A percentile compares a stretch with the other conserved stretches of the same genome.
Conservation (phyloP, 2,113 vertebrate genomes). For the Amphiprion ocellaris region DNA sequence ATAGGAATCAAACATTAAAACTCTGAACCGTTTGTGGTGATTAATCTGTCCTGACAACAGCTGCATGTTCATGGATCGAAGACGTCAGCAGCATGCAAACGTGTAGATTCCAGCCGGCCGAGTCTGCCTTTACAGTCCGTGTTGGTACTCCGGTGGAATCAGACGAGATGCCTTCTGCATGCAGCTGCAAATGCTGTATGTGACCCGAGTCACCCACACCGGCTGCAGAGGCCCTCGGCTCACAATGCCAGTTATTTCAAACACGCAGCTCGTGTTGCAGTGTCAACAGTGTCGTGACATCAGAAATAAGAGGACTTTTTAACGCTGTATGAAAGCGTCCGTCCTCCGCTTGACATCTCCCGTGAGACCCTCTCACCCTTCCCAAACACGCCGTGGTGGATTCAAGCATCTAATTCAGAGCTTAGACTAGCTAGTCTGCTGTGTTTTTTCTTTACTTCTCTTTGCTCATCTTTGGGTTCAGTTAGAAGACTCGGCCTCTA, state of each 20-base stretch:
- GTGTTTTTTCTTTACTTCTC: not conserved
- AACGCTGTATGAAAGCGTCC: constrained; percentile 25
- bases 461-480: constrained; percentile 50
- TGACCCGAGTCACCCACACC: constrained; percentile 40
- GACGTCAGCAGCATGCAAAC: not conserved
- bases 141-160: constrained; percentile 1
- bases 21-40: constrained; percentile 17
- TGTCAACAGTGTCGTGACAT: constrained; percentile 46
- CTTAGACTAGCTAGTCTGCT: constrained; percentile 47
- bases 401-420: constrained; percentile 48
- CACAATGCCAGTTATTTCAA: constrained; percentile 38
- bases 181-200: constrained; percentile 39
- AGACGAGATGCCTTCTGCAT: constrained; percentile 26
- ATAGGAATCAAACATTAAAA: constrained; percentile 22
- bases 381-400: constrained; percentile 24
- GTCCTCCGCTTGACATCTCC: constrained; percentile 48
- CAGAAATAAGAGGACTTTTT: constrained; percentile 41
- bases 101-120: constrained; percentile 9
- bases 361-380: constrained; percentile 10
- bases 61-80: not conserved
- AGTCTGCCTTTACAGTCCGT: constrained; percentile 23
- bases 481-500: constrained; percentile 79
- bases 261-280: constrained; percentile 69
- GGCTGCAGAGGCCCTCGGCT: not conserved
- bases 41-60: constrained; percentile 4